Base-by-base conservation (phyloP, 2,797 vertebrate genomes). In the Lindbergichthys nudifrons region DNA sequence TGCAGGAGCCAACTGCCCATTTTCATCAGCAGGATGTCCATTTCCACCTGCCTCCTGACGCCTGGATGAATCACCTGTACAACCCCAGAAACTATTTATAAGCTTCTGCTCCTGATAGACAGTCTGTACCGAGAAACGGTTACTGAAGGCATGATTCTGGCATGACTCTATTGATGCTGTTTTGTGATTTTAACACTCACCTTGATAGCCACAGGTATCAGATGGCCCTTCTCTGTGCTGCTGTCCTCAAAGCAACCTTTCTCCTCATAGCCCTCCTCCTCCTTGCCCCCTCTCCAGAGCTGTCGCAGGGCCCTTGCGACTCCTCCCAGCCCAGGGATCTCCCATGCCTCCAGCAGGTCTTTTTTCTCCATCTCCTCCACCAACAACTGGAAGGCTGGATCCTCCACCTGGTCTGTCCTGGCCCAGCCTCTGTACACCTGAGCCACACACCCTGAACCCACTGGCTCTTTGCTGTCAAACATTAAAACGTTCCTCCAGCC, bases 11-110 rank as follows among this genome's bases (percentile, higher is more conserved):
- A 85, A 79, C 97, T 96, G 19, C 95, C 96, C 6, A 90, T 82
- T 93, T 96, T 98, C 96, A 99, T 97, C 15, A 99, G 93, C 62
- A 96, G 86, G 64, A 99, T 89, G 87, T 99, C 97, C 47, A 96
- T 95, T 68, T 96, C 92, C 51, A 99, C 97, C 88, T 97, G 97
- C 50, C 93, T 90, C 61, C 94, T 94, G 67, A 99, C 89, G 18
- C 96, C 96, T 48, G 97, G 97, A 80, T 99, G 98, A 69, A 99
- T 66, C 62, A 99, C 97, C 98, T 99, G 75, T 4, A 67, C 54
- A 0, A 41, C 30, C 70, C 2, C 39, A 61, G 3, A 39, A 19
- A 53, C 3, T 10, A 39, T 52, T 46, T 1, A 30, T 0, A 11
- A 30, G 58, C 59, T 70, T 45, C 12, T 54, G 12, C 9, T 60